Evolutionary conservation across 2,797 vertebrate genomes (phyloP).

Genomic region (Pelochelys cantorii): DNA sequence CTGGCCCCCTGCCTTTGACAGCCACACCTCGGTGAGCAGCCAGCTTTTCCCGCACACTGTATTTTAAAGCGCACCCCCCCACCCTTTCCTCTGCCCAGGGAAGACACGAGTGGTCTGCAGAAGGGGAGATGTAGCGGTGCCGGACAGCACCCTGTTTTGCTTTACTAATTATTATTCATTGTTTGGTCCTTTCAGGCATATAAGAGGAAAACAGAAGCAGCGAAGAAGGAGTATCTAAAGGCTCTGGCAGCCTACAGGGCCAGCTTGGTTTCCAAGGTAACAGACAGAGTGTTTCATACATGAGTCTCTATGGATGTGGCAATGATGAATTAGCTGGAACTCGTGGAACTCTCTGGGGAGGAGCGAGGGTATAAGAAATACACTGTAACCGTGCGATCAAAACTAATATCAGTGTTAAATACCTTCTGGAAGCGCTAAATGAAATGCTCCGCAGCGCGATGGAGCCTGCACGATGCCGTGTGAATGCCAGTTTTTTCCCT

Average conservation of each 20-base stretch:
- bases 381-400: not conserved
- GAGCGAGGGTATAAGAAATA: conserved; percentile 25
- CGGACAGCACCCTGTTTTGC: not conserved
- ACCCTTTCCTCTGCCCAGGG: not conserved
- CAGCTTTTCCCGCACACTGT: rapidly evolving
- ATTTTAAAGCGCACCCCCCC: not conserved
- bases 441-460: not conserved
- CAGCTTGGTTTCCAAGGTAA: conserved; percentile 99
- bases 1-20: not conserved
- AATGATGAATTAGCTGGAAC: conserved; percentile 83
- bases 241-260: conserved; percentile 98
- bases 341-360: conserved; percentile 71
- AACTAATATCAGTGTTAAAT: not conserved
- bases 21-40: not conserved
- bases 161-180: conserved; percentile 17
- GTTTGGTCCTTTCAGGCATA: conserved; percentile 89
- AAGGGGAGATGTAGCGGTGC: not conserved
- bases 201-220: conserved; percentile 99
- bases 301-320: conserved; percentile 82
- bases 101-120: not conserved
- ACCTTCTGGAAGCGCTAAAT: not conserved
- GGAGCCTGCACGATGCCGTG: not conserved
- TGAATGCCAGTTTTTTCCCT: not conserved
- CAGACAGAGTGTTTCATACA: conserved; percentile 79
- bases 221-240: conserved; percentile 99